Percentiles rank a stretch among this genome's conserved stretches.
These are phyloP conservation scores for Ganaspis brasiliensis DNA, from an alignment of 2,888 invertebrate species.

Conservation along the genomic window DNA sequence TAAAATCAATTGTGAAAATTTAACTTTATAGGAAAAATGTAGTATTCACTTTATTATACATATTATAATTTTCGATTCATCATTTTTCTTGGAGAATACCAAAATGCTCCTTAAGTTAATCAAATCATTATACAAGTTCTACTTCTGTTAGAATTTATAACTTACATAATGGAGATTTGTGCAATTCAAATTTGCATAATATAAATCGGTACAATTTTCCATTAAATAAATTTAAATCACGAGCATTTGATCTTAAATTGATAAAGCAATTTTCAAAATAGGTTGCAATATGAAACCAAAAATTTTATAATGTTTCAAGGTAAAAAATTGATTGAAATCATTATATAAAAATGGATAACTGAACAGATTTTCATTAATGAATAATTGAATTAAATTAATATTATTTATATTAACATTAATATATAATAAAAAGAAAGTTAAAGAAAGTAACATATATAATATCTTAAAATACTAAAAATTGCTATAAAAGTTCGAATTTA, in stretches of 20 bases:
- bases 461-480: too few species aligned
- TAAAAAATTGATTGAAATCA: too few species aligned
- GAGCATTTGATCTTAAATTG: not conserved
- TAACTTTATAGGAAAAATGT: not conserved
- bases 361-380: too few species aligned
- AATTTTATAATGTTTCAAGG: too few species aligned
- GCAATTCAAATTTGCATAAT: slow-evolving; percentile 15
- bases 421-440: too few species aligned
- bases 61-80: not conserved
- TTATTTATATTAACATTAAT: too few species aligned
- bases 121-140: slow-evolving; percentile 28
- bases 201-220: slow-evolving; percentile 8
- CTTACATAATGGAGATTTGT: slow-evolving; percentile 16
- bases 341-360: too few species aligned
- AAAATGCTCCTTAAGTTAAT: slow-evolving; percentile 21
- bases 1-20: not conserved
- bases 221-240: slow-evolving; percentile 19
- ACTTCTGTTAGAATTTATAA: slow-evolving; percentile 19
- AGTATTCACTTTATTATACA: not conserved
- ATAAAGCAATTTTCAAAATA: slow-evolving; percentile 7
- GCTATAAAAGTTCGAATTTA: too few species aligned
- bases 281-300: not conserved
- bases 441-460: too few species aligned
- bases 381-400: too few species aligned
- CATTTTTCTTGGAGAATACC: not conserved